A percentile compares a stretch with the other conserved stretches of the same genome.
Evolutionary conservation across 1,140 invertebrate genomes (phyloP).

Genomic region (Battus philenor): DNA sequence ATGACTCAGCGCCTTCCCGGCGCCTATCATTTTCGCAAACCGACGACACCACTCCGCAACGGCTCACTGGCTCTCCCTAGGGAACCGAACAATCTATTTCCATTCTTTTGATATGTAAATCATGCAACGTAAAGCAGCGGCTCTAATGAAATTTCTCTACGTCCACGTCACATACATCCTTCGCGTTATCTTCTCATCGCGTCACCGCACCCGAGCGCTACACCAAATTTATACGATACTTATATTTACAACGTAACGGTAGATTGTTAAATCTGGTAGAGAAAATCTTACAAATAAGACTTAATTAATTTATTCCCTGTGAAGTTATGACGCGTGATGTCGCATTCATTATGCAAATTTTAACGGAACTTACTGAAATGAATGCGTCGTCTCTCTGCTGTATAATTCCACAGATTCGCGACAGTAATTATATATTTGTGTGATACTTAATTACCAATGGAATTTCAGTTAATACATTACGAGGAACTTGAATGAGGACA

Average conservation of each 20-base stretch:
- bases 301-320: constrained; percentile 48
- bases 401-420: constrained; percentile 4
- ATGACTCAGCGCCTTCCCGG: constrained; percentile 60
- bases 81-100: constrained; percentile 44
- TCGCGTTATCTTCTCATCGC: not conserved
- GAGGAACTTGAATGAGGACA: not conserved
- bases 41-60: constrained; percentile 28
- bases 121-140: constrained; percentile 7
- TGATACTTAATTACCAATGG: not conserved
- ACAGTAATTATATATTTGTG: not conserved
- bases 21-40: constrained; percentile 43
- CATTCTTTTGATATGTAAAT: constrained; percentile 32
- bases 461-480: constrained; percentile 1
- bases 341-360: constrained; percentile 49
- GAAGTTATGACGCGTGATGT: constrained; percentile 48
- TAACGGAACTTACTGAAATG: constrained; percentile 24
- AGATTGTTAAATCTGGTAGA: constrained; percentile 16
- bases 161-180: not conserved
- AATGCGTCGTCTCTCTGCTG: constrained; percentile 5
- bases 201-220: not conserved
- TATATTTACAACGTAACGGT: constrained; percentile 11
- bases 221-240: not conserved
- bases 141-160: constrained; percentile 10
- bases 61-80: constrained; percentile 37
- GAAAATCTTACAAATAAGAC: constrained; percentile 39